These are phyloP conservation scores for Colistium nudipinnis DNA, from an alignment of 2,113 vertebrate species.

Conservation along the genomic window DNA sequence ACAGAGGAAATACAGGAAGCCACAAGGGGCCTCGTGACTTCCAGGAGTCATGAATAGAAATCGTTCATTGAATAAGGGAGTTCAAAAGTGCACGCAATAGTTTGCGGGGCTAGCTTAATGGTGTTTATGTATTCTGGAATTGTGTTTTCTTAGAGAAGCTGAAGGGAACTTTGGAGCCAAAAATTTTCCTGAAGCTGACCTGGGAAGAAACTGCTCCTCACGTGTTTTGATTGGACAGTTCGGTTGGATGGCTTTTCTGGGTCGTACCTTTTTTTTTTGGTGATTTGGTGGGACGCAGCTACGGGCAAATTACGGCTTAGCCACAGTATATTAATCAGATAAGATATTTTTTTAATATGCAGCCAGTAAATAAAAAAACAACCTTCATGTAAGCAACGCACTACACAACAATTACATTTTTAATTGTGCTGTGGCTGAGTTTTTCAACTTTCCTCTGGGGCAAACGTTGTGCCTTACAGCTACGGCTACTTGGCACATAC, in stretches of 20 bases:
- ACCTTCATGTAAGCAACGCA: neutral
- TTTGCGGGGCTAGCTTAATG: conserved; percentile 6
- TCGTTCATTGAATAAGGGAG: conserved; percentile 11
- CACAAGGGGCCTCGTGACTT: conserved; percentile 20
- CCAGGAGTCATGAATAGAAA: conserved; percentile 32
- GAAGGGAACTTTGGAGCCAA: neutral
- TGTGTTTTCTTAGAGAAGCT: neutral
- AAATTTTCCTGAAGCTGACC: neutral
- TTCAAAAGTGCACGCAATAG: conserved; percentile 20
- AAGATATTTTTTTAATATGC: too few species aligned
- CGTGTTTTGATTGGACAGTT: too few species aligned
- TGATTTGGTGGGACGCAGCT: too few species aligned
- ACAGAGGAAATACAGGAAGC: neutral
- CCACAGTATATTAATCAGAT: too few species aligned
- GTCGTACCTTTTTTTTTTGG: too few species aligned
- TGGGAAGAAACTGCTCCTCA: too few species aligned
- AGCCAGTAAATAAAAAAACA: neutral
- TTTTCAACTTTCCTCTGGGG: neutral
- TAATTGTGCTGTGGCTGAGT: neutral
- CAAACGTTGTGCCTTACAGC: neutral
- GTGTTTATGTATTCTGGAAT: conserved; percentile 4
- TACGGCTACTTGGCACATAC: neutral
- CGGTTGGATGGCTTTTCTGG: too few species aligned
- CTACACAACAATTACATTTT: neutral
- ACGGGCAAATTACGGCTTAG: too few species aligned